Percentiles rank a stretch among this genome's conserved stretches.
phyloP scores from a whole-genome alignment of 2,888 invertebrate species.

The Chironomus tentans region DNA sequence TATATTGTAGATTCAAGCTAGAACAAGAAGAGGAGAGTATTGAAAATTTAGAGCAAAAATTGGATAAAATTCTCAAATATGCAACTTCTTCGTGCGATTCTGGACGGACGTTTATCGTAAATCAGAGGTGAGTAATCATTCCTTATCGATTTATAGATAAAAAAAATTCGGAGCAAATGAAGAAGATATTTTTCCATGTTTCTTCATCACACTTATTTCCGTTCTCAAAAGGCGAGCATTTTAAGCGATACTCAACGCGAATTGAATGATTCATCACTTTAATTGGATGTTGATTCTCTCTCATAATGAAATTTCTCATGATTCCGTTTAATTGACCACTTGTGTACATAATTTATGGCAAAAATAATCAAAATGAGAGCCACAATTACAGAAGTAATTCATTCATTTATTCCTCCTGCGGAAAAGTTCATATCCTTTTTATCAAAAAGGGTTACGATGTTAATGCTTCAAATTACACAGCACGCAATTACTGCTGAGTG shows the following conservation, averaged over 20 bases:
- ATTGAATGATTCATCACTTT: not conserved
- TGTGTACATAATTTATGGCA: not conserved
- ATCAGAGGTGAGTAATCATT: slow-evolving; percentile 65
- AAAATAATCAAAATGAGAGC: too few relatives aligned
- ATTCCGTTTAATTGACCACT: not conserved
- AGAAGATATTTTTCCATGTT: not conserved
- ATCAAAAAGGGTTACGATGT: too few relatives aligned
- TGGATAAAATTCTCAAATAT: slow-evolving; percentile 86
- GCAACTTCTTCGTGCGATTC: slow-evolving; percentile 84
- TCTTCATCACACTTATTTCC: not conserved
- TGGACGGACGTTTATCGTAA: slow-evolving; percentile 83
- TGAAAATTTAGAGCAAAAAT: slow-evolving; percentile 75
- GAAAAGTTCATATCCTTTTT: too few relatives aligned
- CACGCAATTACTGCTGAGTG: not conserved
- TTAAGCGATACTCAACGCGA: too few relatives aligned
- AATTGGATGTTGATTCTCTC: not conserved
- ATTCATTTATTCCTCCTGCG: too few relatives aligned
- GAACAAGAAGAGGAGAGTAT: slow-evolving; percentile 39
- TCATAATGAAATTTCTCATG: not conserved
- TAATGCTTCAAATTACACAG: not conserved
- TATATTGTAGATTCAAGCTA: slow-evolving; percentile 2
- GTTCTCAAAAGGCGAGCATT: too few relatives aligned
- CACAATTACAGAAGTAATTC: too few relatives aligned
- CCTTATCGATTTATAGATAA: not conserved
- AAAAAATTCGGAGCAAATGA: not conserved